These are phyloP conservation scores for Penaeus japonicus DNA, from an alignment of 1,140 invertebrate genomes.

Conservation along the genomic window DNA sequence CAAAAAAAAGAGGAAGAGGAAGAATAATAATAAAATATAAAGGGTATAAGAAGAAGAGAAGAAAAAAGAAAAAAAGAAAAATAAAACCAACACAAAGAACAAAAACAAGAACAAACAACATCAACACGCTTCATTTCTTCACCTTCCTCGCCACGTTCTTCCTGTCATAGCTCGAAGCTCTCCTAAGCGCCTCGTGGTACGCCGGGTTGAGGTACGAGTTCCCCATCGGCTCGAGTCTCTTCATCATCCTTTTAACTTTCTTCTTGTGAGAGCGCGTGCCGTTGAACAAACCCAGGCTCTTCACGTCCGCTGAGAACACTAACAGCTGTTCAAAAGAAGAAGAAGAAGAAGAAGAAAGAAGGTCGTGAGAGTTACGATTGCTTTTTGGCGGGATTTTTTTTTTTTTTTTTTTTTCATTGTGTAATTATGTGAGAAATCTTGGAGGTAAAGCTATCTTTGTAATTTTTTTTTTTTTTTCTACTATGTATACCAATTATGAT, in stretches of 20 bases:
- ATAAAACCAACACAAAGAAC: background rate
- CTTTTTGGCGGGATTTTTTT: too few relatives aligned
- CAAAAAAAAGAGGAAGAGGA: too few relatives aligned
- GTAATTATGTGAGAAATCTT: too few relatives aligned
- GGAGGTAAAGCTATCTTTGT: too few relatives aligned
- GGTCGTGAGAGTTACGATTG: background rate
- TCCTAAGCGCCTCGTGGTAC: background rate
- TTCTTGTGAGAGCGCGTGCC: background rate
- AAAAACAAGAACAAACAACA: background rate
- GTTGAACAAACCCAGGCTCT: background rate
- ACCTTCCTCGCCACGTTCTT: too few relatives aligned
- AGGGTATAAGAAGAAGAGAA: too few relatives aligned
- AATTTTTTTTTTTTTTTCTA: too few relatives aligned
- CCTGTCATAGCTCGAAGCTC: background rate
- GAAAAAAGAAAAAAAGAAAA: too few relatives aligned
- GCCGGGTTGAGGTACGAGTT: background rate
- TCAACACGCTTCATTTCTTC: too few relatives aligned
- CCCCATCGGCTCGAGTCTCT: background rate
- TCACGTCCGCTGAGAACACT: background rate
- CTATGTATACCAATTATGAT: too few relatives aligned
- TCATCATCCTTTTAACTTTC: background rate
- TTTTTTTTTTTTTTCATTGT: too few relatives aligned
- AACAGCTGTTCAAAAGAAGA: background rate
- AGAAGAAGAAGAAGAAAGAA: background rate
- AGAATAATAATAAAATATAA: too few relatives aligned